Evolutionary conservation across 2,888 invertebrate species (phyloP), one percentile per base, ranked within the genome.

Genomic region (Podotricha telesiphe): DNA sequence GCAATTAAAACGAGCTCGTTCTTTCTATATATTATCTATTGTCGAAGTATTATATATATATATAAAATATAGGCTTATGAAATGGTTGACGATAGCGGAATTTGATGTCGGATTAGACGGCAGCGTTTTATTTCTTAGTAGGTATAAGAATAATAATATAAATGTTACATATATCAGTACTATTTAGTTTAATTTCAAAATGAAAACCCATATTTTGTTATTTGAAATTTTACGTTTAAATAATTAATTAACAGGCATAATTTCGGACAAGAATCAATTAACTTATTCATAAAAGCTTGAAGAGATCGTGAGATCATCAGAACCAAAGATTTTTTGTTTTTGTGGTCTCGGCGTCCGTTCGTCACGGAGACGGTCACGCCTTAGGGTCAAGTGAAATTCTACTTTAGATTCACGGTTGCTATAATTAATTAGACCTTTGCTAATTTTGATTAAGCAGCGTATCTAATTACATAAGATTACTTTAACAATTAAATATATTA

Each of bases 301-400:
- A 8, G 20, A 47, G 55, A 47, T 65, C 48, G 51, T 62, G 69
- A 69, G 69, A 66, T 66, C 13, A 69, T 62, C 50, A n/a, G 55
- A 56, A 47, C 40, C 34, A 50, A 68, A 37, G 65, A 71, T 71
- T 66, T 58, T 50, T 63, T 20, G 55, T 66, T 66, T 63, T 66
- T 66, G 56, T 53, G 37, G 34, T 65, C 48, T 34, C 8, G 5
- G 42, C 28, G 45, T 59, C 51, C 7, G 48, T 66, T 68, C 37
- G 63, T 56, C 50, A 56, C 63, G 51, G 45, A n/a, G 19, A 3
- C 61, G 34, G 48, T 65, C 65, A 65, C 62, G 62, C 55, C 34
- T 59, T 62, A 66, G 58, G 59, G 68, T 65, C 62, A 65, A 58
- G 48, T 66, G 53, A 51, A 68, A 55, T 45, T 40, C 5, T 13